Conservation (phyloP, 2,797 vertebrate species). For the Trachurus trachurus region DNA sequence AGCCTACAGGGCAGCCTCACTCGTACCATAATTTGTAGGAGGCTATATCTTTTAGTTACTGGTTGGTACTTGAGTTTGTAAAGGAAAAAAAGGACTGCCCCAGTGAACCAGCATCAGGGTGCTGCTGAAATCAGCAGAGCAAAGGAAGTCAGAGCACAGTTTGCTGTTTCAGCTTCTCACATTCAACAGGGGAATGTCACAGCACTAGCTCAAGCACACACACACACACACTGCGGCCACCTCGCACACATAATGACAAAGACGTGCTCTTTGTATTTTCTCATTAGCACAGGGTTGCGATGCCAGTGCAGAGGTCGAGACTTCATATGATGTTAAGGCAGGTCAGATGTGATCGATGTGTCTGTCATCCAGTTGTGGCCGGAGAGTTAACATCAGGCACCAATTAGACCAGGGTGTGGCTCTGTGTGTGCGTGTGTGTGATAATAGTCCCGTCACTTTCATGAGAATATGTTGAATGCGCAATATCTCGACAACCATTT, state of each 20-base stretch:
- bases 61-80: background rate
- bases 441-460: slow-evolving; percentile 10
- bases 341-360: slow-evolving; percentile 60
- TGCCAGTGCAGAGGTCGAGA: slow-evolving; percentile 38
- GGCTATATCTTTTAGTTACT: background rate
- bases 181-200: slow-evolving; percentile 75
- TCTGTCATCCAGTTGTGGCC: slow-evolving; percentile 55
- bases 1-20: background rate
- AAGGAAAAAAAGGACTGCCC: background rate
- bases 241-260: slow-evolving; percentile 41
- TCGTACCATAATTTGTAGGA: background rate
- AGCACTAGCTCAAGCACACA: slow-evolving; percentile 56
- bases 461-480: slow-evolving; percentile 44
- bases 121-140: slow-evolving; percentile 56
- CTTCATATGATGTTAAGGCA: slow-evolving; percentile 39
- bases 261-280: slow-evolving; percentile 60
- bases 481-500: slow-evolving; percentile 35
- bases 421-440: slow-evolving; percentile 20
- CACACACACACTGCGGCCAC: slow-evolving; percentile 12
- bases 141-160: slow-evolving; percentile 40
- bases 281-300: slow-evolving; percentile 74
- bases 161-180: slow-evolving; percentile 75
- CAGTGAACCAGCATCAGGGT: slow-evolving; percentile 30
- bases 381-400: slow-evolving; percentile 58
- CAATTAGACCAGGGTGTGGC: slow-evolving; percentile 65